Conservation (phyloP, 2,888 invertebrate species). For the Scaeva pyrastri region DNA sequence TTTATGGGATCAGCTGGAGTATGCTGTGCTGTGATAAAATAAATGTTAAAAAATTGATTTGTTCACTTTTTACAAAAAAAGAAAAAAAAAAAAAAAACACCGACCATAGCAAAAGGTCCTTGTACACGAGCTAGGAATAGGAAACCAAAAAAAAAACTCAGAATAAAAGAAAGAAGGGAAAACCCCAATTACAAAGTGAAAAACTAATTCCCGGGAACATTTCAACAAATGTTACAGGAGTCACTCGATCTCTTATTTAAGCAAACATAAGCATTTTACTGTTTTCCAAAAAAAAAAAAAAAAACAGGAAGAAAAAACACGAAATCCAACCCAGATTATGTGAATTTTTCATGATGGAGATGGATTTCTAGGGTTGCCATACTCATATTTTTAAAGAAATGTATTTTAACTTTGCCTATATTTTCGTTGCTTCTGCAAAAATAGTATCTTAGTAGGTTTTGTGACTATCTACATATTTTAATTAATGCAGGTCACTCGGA, state of each 20-base stretch:
- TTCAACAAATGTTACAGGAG: not conserved
- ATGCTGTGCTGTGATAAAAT: slow-evolving; percentile 58
- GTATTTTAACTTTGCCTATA: too few relatives aligned
- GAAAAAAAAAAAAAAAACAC: slow-evolving; percentile 66
- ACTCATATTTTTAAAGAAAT: not conserved
- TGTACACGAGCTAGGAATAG: not conserved
- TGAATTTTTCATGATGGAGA: not conserved
- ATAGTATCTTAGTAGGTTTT: not conserved
- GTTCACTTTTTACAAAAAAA: slow-evolving; percentile 76
- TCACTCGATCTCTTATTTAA: not conserved
- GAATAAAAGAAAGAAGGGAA: not conserved
- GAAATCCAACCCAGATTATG: slow-evolving; percentile 6
- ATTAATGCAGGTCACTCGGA: too few relatives aligned
- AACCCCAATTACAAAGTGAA: slow-evolving; percentile 63
- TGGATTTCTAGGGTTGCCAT: not conserved
- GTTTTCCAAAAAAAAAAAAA: slow-evolving; percentile 23
- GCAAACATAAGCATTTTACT: slow-evolving; percentile 44
- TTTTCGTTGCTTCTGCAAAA: not conserved
- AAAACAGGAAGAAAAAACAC: slow-evolving; percentile 13
- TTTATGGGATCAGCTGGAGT: slow-evolving; percentile 62
- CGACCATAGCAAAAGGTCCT: not conserved
- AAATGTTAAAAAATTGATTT: slow-evolving; percentile 78
- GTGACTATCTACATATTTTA: too few relatives aligned
- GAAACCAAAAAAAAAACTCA: not conserved
- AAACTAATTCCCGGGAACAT: slow-evolving; percentile 43